phyloP scores from a whole-genome alignment of 2,888 invertebrate genomes.

The Mantis religiosa region DNA sequence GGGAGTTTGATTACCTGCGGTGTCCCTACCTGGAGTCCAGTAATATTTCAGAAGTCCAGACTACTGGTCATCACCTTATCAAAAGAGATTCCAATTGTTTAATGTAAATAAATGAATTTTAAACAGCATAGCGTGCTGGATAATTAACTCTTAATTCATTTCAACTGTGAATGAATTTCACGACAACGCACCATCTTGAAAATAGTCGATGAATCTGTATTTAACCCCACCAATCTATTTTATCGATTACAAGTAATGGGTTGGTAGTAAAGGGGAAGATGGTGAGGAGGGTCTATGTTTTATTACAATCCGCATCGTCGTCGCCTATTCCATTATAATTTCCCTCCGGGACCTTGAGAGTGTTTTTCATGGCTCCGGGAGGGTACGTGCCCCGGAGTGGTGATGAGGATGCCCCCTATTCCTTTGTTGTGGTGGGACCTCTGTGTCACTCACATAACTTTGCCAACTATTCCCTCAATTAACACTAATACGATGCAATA shows the following conservation, averaged over 20 bases:
- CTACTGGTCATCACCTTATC: too few species aligned
- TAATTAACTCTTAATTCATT: too few species aligned
- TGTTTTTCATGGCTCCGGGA: not conserved
- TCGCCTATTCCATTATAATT: not conserved
- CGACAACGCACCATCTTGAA: not conserved
- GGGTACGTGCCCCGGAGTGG: not conserved
- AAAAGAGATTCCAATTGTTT: too few species aligned
- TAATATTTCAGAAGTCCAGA: too few species aligned
- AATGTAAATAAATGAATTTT: too few species aligned
- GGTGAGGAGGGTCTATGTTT: not conserved
- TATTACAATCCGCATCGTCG: not conserved
- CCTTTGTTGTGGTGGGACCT: not conserved
- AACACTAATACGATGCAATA: not conserved
- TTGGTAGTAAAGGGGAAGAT: not conserved
- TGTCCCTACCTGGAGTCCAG: too few species aligned
- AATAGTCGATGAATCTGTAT: not conserved
- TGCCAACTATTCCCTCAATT: not conserved
- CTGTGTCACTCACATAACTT: not conserved
- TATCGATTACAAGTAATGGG: not conserved
- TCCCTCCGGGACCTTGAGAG: not conserved
- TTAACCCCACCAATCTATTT: not conserved
- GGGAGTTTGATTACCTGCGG: too few species aligned
- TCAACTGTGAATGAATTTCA: too few species aligned
- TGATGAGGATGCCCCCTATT: not conserved
- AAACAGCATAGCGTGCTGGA: too few species aligned